These are phyloP conservation scores for Caenorhabditis latens DNA, from an alignment of 1,140 invertebrate species.

Conservation along the genomic window DNA sequence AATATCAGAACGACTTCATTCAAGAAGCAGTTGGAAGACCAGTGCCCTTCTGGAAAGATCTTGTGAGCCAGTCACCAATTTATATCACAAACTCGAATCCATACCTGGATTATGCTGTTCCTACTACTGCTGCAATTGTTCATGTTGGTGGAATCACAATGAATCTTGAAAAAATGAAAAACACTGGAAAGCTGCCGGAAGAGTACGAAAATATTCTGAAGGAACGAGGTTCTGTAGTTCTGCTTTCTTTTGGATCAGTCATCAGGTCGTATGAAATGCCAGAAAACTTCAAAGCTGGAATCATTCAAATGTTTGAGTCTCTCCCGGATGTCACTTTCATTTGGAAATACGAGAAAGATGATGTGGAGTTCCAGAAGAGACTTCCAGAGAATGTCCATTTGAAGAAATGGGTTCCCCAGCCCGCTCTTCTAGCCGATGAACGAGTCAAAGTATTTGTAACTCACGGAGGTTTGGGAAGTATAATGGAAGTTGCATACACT, in stretches of 20 bases:
- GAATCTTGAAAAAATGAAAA: conserved; percentile 15
- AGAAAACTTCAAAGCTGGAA: conserved; percentile 8
- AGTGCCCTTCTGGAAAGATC: conserved; percentile 32
- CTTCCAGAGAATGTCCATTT: conserved; percentile 57
- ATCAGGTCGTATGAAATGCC: conserved; percentile 40
- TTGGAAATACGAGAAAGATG: conserved; percentile 39
- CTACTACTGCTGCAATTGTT: conserved; percentile 42
- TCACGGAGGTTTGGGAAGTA: conserved; percentile 70
- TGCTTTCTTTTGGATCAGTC: conserved; percentile 67
- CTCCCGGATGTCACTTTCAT: conserved; percentile 32
- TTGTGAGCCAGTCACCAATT: conserved; percentile 2
- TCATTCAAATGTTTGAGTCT: conserved; percentile 12
- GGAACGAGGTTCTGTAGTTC: conserved; percentile 48
- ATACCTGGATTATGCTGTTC: conserved; percentile 57
- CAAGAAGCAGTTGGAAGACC: background rate
- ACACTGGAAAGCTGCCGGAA: background rate
- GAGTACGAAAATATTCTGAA: conserved; percentile 55
- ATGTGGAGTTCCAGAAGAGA: conserved; percentile 19
- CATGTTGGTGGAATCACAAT: conserved; percentile 60
- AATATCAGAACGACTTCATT: background rate
- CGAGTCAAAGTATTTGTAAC: conserved; percentile 69
- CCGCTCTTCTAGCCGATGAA: conserved; percentile 67
- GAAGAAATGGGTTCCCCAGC: conserved; percentile 43
- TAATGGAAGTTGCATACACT: conserved; percentile 66
- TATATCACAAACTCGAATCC: conserved; percentile 56